Conservation (phyloP, 2,797 vertebrate species). For the Gila robusta region DNA sequence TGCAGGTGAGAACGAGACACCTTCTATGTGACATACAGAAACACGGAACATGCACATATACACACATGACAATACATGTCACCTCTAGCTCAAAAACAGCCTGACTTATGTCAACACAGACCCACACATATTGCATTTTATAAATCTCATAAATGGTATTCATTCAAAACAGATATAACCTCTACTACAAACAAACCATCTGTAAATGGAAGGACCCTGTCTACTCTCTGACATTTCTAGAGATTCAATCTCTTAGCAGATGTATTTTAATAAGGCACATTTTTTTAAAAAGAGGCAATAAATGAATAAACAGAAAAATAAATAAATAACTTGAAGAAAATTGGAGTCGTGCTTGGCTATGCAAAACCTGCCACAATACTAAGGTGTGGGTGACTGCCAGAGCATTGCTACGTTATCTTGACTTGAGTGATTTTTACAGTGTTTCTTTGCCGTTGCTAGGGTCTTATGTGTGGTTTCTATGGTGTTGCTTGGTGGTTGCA, state of each 20-base stretch:
- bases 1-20: constrained; percentile 15
- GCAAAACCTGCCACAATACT: neutral
- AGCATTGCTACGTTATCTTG: neutral
- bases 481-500: neutral
- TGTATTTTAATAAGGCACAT: constrained; percentile 72
- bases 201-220: neutral
- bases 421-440: neutral
- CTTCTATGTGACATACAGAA: constrained; percentile 6
- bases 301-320: constrained; percentile 42
- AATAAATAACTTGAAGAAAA: constrained; percentile 50
- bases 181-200: neutral
- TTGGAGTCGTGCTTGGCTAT: neutral
- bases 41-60: constrained; percentile 6
- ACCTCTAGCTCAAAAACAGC: constrained; percentile 19
- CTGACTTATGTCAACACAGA: neutral
- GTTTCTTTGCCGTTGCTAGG: neutral
- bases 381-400: neutral
- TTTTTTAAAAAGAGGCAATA: constrained; percentile 61
- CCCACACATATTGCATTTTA: constrained; percentile 15
- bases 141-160: constrained; percentile 6
- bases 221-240: constrained; percentile 52
- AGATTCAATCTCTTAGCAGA: constrained; percentile 62
- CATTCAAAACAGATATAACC: constrained; percentile 18
- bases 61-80: constrained; percentile 24
- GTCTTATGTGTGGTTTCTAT: neutral